Conservation (phyloP, 1,140 invertebrate genomes). For the Drosophila micromelanica region DNA sequence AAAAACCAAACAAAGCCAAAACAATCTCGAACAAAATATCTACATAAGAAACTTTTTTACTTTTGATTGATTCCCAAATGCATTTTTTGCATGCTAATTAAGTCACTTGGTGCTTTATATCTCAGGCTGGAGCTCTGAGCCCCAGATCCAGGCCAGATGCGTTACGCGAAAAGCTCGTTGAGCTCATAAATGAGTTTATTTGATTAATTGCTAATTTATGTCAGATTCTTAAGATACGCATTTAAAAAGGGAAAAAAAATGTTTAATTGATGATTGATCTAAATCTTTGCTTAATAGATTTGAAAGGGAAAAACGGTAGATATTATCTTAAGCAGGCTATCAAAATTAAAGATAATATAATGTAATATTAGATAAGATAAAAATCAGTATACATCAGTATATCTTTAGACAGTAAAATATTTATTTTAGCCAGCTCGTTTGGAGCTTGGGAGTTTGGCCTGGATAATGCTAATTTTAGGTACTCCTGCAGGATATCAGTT, state of each 20-base stretch:
- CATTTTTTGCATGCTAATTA: conserved; percentile 75
- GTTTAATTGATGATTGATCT: neutral
- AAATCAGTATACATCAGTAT: neutral
- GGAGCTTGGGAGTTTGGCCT: too few species aligned
- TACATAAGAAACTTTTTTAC: too few species aligned
- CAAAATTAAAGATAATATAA: neutral
- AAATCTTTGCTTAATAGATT: conserved; percentile 6
- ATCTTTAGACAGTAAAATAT: too few species aligned
- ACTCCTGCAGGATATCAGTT: too few species aligned
- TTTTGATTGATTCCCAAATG: conserved; percentile 65
- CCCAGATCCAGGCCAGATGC: neutral
- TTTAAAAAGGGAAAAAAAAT: neutral
- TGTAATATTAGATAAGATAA: neutral
- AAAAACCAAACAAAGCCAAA: too few species aligned
- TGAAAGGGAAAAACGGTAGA: neutral
- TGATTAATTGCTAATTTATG: conserved; percentile 20
- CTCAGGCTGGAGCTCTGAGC: neutral
- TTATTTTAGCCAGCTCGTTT: too few species aligned
- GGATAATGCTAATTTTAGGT: too few species aligned
- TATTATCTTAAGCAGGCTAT: neutral
- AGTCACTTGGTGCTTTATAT: conserved; percentile 55
- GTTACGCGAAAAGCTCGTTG: neutral
- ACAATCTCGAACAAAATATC: too few species aligned
- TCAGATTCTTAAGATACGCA: neutral
- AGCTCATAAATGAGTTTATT: conserved; percentile 5